Evolutionary conservation across 2,888 invertebrate species (phyloP).

Genomic region (Apeira syringaria): DNA sequence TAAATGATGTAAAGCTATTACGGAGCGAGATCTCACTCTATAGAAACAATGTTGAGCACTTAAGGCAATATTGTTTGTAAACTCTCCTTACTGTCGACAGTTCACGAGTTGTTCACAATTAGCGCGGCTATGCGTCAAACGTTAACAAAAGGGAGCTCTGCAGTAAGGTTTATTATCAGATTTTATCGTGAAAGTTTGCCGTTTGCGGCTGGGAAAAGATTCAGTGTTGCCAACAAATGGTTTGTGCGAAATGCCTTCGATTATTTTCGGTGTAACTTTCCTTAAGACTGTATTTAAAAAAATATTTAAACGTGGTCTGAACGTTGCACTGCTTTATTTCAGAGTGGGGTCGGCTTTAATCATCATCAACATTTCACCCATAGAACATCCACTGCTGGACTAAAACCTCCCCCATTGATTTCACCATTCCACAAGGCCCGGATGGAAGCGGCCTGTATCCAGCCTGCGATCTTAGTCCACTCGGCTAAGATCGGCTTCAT

Average conservation of each 20-base stretch:
- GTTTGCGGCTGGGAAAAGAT: conserved; percentile 16
- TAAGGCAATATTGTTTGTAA: conserved; percentile 9
- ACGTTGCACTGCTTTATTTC: too few species aligned
- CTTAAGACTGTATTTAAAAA: too few species aligned
- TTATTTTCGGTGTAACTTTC: conserved; percentile 2
- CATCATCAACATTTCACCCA: too few species aligned
- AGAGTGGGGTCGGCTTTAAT: too few species aligned
- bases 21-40: background rate
- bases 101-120: conserved; percentile 22
- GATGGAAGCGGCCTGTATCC: too few species aligned
- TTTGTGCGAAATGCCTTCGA: conserved; percentile 1
- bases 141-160: conserved; percentile 20
- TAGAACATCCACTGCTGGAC: too few species aligned
- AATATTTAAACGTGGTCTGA: too few species aligned
- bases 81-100: conserved; percentile 4
- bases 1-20: too few species aligned
- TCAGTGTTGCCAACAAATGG: conserved; percentile 10
- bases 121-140: conserved; percentile 23
- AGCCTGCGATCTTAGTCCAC: too few species aligned
- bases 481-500: too few species aligned
- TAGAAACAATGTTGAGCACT: conserved; percentile 4
- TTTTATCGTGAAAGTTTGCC: conserved; percentile 22
- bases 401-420: too few species aligned
- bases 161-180: conserved; percentile 22
- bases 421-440: too few species aligned